Percentiles rank a stretch among this genome's conserved stretches.
These are phyloP conservation scores for Bombyx huttoni DNA, from an alignment of 2,888 invertebrate genomes.

Conservation along the genomic window DNA sequence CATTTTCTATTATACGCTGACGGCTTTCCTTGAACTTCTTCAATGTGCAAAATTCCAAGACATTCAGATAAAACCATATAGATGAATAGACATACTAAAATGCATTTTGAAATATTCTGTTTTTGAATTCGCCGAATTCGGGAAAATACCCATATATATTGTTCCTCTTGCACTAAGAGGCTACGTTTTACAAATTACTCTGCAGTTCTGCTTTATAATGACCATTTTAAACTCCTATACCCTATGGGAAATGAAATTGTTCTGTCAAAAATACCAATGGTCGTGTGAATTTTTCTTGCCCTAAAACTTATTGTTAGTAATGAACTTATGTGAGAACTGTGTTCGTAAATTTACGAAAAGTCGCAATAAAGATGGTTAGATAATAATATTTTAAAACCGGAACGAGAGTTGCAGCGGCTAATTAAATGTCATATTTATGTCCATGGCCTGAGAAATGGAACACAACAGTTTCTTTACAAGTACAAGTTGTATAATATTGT, in stretches of 20 bases:
- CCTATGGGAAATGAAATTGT: constrained; percentile 2
- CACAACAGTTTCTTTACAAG: background rate
- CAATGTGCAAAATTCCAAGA: no score
- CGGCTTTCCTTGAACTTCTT: no score
- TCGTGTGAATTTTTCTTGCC: background rate
- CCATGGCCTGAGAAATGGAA: background rate
- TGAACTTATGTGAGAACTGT: constrained; percentile 1
- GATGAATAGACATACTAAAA: background rate
- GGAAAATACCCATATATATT: background rate
- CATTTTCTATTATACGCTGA: no score
- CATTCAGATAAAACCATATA: no score
- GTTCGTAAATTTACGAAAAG: background rate
- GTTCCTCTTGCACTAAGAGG: background rate
- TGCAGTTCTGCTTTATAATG: background rate
- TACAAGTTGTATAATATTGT: background rate
- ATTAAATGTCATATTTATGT: background rate
- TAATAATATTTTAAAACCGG: background rate
- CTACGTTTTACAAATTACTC: background rate
- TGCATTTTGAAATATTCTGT: background rate
- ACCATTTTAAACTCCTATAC: background rate
- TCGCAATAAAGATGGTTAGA: background rate
- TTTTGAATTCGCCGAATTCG: background rate
- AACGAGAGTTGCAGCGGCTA: background rate
- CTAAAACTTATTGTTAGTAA: constrained; percentile 1
- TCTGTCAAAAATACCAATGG: constrained; percentile 1